phyloP scores from a whole-genome alignment of 2,797 vertebrate genomes.

The Cossypha polioptera region DNA sequence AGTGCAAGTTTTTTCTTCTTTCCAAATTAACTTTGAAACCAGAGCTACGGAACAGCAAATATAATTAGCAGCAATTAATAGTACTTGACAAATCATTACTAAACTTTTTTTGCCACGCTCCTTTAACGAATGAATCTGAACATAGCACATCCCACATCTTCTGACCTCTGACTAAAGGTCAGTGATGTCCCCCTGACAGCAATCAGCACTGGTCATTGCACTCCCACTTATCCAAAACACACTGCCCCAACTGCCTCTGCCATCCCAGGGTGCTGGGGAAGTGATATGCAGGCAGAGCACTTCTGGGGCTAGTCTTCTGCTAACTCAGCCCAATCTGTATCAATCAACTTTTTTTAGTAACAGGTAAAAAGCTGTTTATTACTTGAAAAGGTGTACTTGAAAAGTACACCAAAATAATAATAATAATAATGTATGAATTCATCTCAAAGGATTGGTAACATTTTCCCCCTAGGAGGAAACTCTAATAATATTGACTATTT shows the following conservation, averaged over 20 bases:
- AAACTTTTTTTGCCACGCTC: constrained; percentile 55
- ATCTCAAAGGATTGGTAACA: neutral
- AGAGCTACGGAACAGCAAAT: constrained; percentile 36
- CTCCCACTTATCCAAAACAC: constrained; percentile 63
- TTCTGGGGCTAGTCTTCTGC: neutral
- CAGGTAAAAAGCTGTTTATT: neutral
- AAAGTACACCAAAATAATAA: neutral
- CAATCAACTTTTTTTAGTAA: neutral
- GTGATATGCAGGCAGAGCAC: neutral
- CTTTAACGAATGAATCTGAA: neutral
- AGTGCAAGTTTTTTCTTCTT: constrained; percentile 34
- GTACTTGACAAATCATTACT: constrained; percentile 58
- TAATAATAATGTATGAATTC: fast-evolving
- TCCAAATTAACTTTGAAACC: constrained; percentile 64
- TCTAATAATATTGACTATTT: neutral
- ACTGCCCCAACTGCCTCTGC: neutral
- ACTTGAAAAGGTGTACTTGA: neutral
- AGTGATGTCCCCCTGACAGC: constrained; percentile 49
- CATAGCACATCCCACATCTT: constrained; percentile 31
- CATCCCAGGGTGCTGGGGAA: neutral
- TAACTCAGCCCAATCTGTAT: neutral
- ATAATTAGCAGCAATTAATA: constrained; percentile 60
- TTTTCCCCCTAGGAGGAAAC: neutral
- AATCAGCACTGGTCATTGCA: constrained; percentile 59
- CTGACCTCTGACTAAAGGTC: constrained; percentile 64